Evolutionary conservation across 2,113 vertebrate species (phyloP).

Genomic region (Nycticorax nycticorax): DNA sequence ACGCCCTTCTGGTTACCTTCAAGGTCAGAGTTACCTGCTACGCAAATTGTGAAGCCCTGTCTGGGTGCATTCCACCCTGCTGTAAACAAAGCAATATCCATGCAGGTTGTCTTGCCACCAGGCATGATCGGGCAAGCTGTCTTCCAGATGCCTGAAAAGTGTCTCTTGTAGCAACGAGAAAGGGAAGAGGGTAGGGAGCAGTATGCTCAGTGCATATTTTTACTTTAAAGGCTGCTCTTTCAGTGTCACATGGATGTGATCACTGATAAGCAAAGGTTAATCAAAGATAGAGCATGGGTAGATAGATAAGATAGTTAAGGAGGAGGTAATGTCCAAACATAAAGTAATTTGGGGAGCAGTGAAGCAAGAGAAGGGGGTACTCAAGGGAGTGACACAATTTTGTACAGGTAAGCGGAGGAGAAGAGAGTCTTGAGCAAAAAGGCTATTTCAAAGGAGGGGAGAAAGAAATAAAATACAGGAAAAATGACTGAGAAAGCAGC

Average conservation of each 20-base stretch:
- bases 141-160: neutral
- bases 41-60: neutral
- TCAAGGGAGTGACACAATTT: neutral
- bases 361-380: neutral
- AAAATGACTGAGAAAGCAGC: neutral
- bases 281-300: neutral
- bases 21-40: neutral
- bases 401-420: neutral
- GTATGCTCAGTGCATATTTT: rapidly evolving
- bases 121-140: neutral
- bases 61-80: neutral
- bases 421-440: neutral
- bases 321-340: neutral
- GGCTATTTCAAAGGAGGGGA: neutral
- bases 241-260: neutral
- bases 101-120: neutral
- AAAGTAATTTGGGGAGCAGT: neutral
- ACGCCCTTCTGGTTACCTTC: neutral
- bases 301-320: no score
- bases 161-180: neutral
- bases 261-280: neutral
- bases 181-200: neutral
- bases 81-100: no score
- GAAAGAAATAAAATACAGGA: neutral
- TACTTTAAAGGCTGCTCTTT: neutral